A percentile compares a stretch with the other conserved stretches of the same genome.
Conservation (phyloP, 2,113 vertebrate species). For the human (Homo sapiens) region GRCh38 chr7:80028501-80029000, state of each 20-base stretch:
- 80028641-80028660: background rate
- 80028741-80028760: background rate
- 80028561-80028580: background rate
- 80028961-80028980: background rate
- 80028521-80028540: background rate
- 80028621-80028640: background rate
- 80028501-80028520: background rate
- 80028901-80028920: rapidly evolving
- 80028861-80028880: background rate
- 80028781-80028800: background rate
- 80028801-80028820: background rate
- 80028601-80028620: background rate
- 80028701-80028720: background rate
- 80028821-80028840: background rate
- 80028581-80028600: background rate
- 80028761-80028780: background rate
- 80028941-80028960: no score
- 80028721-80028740: background rate
- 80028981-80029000: no score
- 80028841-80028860: background rate
- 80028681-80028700: background rate
- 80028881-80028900: background rate
- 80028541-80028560: background rate
- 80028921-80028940: rapidly evolving
- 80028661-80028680: background rate